A percentile compares a stretch with the other conserved stretches of the same genome.
Conservation (phyloP, 1,140 invertebrate species). For the Drosophila sechellia region DNA sequence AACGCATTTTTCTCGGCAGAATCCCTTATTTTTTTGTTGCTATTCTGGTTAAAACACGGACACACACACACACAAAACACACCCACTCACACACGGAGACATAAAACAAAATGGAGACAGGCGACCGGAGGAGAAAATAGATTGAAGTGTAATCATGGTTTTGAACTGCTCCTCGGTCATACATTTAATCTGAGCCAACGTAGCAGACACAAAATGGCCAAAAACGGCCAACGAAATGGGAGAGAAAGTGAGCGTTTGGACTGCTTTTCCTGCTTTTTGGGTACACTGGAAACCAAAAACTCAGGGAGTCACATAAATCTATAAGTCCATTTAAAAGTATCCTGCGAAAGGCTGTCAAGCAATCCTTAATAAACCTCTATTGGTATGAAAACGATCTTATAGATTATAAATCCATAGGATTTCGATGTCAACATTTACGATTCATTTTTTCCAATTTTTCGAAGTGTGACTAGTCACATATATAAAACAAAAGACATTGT, state of each 20-base stretch:
- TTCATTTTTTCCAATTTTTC: not conserved
- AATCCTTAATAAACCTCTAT: no score
- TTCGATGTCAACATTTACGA: no score
- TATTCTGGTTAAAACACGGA: constrained; percentile 22
- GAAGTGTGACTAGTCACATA: constrained; percentile 21
- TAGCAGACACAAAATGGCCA: constrained; percentile 76
- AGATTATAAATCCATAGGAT: no score
- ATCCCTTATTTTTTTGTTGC: constrained; percentile 30
- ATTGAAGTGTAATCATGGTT: constrained; percentile 83
- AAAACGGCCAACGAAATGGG: constrained; percentile 66
- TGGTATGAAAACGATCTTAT: no score
- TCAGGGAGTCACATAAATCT: no score
- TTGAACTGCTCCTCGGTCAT: constrained; percentile 79
- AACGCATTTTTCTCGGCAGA: constrained; percentile 76
- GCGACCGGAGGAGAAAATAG: constrained; percentile 65
- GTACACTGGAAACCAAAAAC: not conserved
- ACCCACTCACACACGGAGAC: constrained; percentile 39
- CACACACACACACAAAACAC: constrained; percentile 8
- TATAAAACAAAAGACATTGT: constrained; percentile 80
- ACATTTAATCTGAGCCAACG: constrained; percentile 79
- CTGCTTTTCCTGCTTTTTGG: not conserved
- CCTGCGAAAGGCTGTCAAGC: no score
- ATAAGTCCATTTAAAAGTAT: no score
- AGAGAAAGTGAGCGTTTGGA: constrained; percentile 71
- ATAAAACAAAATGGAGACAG: constrained; percentile 79